phyloP scores from a whole-genome alignment of 2,888 invertebrate species.

The Cetonia aurata region DNA sequence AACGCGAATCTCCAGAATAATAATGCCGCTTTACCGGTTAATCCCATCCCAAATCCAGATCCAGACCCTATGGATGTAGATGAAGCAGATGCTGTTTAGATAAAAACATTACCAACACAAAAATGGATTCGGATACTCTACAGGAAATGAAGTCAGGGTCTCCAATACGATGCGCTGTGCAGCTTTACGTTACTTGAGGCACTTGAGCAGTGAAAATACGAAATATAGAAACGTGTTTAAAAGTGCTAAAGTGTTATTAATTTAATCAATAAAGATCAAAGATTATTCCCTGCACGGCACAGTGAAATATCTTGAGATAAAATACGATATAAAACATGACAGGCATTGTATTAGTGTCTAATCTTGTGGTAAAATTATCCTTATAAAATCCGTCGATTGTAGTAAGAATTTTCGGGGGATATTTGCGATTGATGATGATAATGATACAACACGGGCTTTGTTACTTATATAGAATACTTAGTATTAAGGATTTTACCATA shows the following conservation, averaged over 20 bases:
- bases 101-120: slow-evolving; percentile 12
- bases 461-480: slow-evolving; percentile 41
- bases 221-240: background rate
- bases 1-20: slow-evolving; percentile 61
- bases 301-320: slow-evolving; percentile 3
- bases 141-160: background rate
- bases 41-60: slow-evolving; percentile 55
- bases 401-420: background rate
- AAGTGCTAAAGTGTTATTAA: slow-evolving; percentile 2
- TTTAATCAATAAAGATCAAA: background rate
- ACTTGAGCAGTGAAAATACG: slow-evolving; percentile 1
- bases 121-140: background rate
- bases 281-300: too few species aligned
- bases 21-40: slow-evolving; percentile 44
- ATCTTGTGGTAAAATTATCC: slow-evolving; percentile 20
- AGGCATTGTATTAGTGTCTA: background rate
- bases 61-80: slow-evolving; percentile 53
- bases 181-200: background rate
- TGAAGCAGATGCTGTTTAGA: slow-evolving; percentile 38
- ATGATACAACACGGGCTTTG: slow-evolving; percentile 9
- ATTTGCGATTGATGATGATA: background rate
- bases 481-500: slow-evolving; percentile 48
- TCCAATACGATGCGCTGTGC: background rate
- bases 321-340: background rate
- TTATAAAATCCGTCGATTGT: slow-evolving; percentile 19